Evolutionary conservation across 23 tunicate species (phyloP), one percentile per base, ranked within the genome.

Genomic region (Halocynthia aurantium): DNA sequence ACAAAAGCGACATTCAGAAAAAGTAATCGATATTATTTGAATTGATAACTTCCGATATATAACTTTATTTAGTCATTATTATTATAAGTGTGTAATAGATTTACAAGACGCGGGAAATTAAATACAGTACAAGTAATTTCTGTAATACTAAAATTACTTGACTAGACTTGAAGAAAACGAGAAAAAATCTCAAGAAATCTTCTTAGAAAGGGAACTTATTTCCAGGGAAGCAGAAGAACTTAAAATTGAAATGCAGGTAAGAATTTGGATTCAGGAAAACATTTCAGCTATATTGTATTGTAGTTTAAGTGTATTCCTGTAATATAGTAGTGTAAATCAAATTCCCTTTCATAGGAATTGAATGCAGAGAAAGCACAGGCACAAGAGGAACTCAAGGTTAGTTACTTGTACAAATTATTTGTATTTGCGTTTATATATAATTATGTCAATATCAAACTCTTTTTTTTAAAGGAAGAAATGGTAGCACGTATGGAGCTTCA

Each of bases 201-300:
- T 53, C 60, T 50, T 50, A 18, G 83, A 80, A 55, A 70, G 72
- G 56, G 83, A 80, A 52, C 61, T 55, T 17, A 67, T 80, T 18
- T 80, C 76, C 21, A 12, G 52, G 56, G 72, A 68, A 51, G 83
- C 72, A 15, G 76, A 80, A 49, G 76, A 68, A 67, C 56, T 80
- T 50, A 80, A 80, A 68, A 71, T 22, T 0, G 83, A 80, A 50
- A 80, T 80, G 52, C 81, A 77, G 76, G 81, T 77, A 20, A 55
- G 22, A 6, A 17, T 51, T 31, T 31, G 44, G 44, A 31, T 31
- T 31, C 44, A n/a, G n/a, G n/a, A n/a, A n/a, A n/a, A n/a, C n/a
- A 31, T 31, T 31, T 31, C 44, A 31, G 44, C 44, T 4, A 31
- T 31, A 31, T 31, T 31, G 44, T 31, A 31, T 31, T 31, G 44